Conservation (phyloP, 2,888 invertebrate species). For the Synergus gifuensis region DNA sequence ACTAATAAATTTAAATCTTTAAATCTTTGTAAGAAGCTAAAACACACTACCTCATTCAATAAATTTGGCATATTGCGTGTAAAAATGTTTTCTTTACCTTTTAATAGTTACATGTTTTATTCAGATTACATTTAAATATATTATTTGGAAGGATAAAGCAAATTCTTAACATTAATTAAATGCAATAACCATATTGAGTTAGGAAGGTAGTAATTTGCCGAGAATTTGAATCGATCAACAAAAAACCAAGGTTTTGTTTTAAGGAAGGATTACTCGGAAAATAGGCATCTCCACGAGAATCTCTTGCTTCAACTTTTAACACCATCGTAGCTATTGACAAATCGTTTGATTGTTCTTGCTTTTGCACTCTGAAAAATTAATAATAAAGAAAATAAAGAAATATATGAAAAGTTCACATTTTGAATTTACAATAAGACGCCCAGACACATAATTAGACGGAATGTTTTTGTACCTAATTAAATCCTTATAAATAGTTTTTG, state of each 20-base stretch:
- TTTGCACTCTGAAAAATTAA: slow-evolving; percentile 68
- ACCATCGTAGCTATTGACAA: slow-evolving; percentile 69
- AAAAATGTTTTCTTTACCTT: not conserved
- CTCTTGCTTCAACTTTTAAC: slow-evolving; percentile 70
- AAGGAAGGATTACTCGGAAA: slow-evolving; percentile 68
- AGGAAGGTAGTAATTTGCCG: slow-evolving; percentile 68
- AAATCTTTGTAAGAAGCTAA: not conserved
- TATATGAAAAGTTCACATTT: not conserved
- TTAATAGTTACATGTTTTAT: not conserved
- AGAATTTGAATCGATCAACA: slow-evolving; percentile 76
- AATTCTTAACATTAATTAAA: not conserved
- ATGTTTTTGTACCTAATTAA: slow-evolving; percentile 74
- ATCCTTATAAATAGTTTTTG: slow-evolving; percentile 80
- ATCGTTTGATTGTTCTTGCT: slow-evolving; percentile 58
- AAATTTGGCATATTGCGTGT: not conserved
- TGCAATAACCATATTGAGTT: slow-evolving; percentile 64
- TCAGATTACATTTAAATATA: not conserved
- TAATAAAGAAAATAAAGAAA: not conserved
- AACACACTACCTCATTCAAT: slow-evolving; percentile 30
- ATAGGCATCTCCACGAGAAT: slow-evolving; percentile 62
- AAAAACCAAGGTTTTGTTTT: slow-evolving; percentile 78
- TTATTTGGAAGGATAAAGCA: not conserved
- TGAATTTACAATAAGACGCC: not conserved
- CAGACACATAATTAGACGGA: no score
- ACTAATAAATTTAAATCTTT: not conserved